phyloP scores from a whole-genome alignment of 2,797 vertebrate genomes.

The Nasua narica region DNA sequence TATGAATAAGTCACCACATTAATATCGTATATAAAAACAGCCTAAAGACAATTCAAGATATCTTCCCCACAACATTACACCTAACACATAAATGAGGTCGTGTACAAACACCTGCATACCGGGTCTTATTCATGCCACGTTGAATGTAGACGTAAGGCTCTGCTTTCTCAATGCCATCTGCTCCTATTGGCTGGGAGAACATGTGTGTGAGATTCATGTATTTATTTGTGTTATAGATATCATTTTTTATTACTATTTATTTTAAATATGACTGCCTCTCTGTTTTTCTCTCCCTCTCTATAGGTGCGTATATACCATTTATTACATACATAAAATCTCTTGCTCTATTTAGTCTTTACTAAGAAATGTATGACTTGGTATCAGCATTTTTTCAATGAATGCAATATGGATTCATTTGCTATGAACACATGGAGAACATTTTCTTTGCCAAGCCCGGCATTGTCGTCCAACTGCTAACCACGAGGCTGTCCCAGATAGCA shows the following conservation, averaged over 20 bases:
- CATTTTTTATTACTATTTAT: not conserved
- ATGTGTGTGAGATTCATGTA: not conserved
- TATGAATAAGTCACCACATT: not conserved
- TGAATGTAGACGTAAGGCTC: not conserved
- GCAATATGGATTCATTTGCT: not conserved
- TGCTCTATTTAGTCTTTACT: not conserved
- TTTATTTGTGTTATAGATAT: not conserved
- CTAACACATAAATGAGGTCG: not conserved
- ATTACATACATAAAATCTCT: not conserved
- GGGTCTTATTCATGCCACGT: fast-evolving
- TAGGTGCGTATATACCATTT: not conserved
- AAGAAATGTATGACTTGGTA: not conserved
- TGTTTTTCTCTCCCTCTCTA: not conserved
- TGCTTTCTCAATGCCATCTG: fast-evolving
- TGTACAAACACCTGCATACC: not conserved
- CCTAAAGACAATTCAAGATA: not conserved
- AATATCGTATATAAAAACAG: not conserved
- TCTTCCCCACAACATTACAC: no score
- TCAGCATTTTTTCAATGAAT: not conserved
- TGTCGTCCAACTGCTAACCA: not conserved
- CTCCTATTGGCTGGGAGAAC: not conserved
- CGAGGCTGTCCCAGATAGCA: not conserved
- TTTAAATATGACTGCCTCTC: not conserved
- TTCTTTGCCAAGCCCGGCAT: not conserved
- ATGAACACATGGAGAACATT: not conserved